Conservation (phyloP, 2,113 vertebrate genomes). For the Paratilapia polleni region DNA sequence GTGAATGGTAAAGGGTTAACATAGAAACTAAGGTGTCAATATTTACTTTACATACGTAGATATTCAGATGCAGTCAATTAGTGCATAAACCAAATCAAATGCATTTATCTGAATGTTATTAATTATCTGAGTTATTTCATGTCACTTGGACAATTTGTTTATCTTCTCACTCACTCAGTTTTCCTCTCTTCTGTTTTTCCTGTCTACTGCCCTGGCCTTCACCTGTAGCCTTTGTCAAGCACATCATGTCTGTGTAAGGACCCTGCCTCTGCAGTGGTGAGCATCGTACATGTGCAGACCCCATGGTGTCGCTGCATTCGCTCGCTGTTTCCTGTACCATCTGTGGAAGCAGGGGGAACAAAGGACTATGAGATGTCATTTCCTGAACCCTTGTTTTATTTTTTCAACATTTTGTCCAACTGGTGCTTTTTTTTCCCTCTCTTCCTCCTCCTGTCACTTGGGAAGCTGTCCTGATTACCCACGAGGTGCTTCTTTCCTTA, state of each 20-base stretch:
- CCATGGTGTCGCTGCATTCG: constrained; percentile 84
- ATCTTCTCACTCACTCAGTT: constrained; percentile 7
- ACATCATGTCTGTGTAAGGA: constrained; percentile 95
- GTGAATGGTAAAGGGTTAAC: neutral
- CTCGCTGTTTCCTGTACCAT: constrained; percentile 75
- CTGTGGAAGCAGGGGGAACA: constrained; percentile 75
- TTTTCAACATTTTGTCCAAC: constrained; percentile 69
- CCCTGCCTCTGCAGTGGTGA: constrained; percentile 62
- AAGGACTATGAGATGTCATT: constrained; percentile 84
- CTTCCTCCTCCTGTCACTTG: constrained; percentile 40
- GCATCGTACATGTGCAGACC: constrained; percentile 82
- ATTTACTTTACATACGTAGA: neutral
- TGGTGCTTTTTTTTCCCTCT: constrained; percentile 66
- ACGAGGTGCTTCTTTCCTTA: constrained; percentile 39
- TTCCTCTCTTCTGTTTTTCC: neutral
- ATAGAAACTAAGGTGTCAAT: neutral
- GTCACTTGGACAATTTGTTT: neutral
- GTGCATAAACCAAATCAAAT: too few species aligned
- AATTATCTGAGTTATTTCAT: neutral
- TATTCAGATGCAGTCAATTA: too few species aligned
- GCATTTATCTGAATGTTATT: neutral
- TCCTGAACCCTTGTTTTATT: constrained; percentile 74
- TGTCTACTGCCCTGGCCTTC: constrained; percentile 16
- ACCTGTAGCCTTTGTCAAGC: constrained; percentile 93
- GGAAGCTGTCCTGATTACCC: constrained; percentile 51